A percentile compares a stretch with the other conserved stretches of the same genome.
phyloP scores from a whole-genome alignment of 37 sponge, comb jelly and placozoan genomes.

The Oopsacas minuta region DNA sequence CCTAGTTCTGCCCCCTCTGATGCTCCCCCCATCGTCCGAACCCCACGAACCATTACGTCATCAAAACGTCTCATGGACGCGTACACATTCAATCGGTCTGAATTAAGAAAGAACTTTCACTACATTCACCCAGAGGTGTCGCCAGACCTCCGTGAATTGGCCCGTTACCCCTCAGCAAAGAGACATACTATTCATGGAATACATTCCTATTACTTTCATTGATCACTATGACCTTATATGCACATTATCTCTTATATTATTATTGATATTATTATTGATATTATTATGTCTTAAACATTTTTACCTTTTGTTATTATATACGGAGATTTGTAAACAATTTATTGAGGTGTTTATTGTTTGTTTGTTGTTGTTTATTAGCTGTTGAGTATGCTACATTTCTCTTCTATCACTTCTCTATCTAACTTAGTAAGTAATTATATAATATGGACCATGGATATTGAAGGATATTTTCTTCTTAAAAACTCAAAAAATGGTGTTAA shows the following conservation, averaged over 20 bases:
- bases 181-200: constrained; percentile 56
- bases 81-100: constrained; percentile 30
- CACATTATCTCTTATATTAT: too few species aligned
- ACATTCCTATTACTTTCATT: constrained; percentile 66
- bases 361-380: neutral
- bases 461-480: too few species aligned
- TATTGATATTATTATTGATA: too few species aligned
- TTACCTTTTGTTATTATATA: too few species aligned
- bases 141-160: constrained; percentile 56
- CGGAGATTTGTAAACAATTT: too few species aligned
- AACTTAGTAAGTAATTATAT: neutral
- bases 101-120: constrained; percentile 28
- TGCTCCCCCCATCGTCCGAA: neutral
- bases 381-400: neutral
- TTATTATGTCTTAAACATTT: too few species aligned
- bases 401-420: neutral
- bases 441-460: neutral
- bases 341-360: too few species aligned
- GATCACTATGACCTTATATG: too few species aligned
- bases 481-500: too few species aligned
- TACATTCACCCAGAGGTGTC: constrained; percentile 33
- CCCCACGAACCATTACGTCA: neutral
- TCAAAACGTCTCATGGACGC: constrained; percentile 17
- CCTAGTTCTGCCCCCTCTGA: constrained; percentile 5
- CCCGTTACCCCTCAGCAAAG: constrained; percentile 30